Percentiles rank a stretch among this genome's conserved stretches.
phyloP scores from a whole-genome alignment of 1,140 invertebrate genomes.

The Solenopsis invicta region DNA sequence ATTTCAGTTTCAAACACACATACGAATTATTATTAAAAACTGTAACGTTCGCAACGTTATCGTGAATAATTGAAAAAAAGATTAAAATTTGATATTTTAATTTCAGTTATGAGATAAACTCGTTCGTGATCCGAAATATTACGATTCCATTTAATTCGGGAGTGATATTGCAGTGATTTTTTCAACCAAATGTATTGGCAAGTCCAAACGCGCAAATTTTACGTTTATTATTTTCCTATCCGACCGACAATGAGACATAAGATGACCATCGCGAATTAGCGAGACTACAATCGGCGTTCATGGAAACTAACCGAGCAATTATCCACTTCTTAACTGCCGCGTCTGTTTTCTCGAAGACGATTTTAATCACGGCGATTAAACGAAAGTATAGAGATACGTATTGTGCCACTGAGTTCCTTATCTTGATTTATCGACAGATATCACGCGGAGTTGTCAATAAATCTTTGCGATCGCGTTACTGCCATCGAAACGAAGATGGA shows the following conservation, averaged over 20 bases:
- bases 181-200: neutral
- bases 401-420: neutral
- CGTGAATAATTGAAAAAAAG: neutral
- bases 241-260: neutral
- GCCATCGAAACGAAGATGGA: neutral
- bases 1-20: neutral
- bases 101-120: neutral
- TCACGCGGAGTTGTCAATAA: neutral
- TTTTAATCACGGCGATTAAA: conserved; percentile 18
- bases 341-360: conserved; percentile 11
- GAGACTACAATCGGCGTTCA: conserved; percentile 6
- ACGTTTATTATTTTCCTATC: neutral
- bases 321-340: neutral
- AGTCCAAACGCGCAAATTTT: neutral
- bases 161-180: conserved; percentile 1
- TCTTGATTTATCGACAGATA: conserved; percentile 24
- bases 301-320: neutral
- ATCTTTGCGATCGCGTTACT: neutral
- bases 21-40: neutral
- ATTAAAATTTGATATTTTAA: neutral
- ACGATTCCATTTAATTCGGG: neutral
- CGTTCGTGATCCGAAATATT: neutral
- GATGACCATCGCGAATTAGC: neutral
- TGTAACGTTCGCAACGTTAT: neutral
- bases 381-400: neutral